These are phyloP conservation scores for Dynastes maya DNA, from an alignment of 2,888 invertebrate genomes.

Conservation along the genomic window DNA sequence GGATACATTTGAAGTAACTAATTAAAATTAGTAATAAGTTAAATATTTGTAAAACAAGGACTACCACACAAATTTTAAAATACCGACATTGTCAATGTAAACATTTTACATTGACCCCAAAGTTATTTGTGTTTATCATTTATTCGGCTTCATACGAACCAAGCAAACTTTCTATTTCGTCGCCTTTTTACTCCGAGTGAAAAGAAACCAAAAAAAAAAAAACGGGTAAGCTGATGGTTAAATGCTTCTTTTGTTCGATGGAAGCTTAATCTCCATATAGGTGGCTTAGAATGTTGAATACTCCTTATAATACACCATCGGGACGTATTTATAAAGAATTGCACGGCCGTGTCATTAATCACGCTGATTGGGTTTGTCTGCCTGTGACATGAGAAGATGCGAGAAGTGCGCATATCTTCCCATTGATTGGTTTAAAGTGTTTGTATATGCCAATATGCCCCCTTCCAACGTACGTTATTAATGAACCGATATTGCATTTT, in stretches of 20 bases:
- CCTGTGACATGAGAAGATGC: slow-evolving; percentile 58
- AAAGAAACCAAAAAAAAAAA: not conserved
- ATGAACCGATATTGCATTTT: slow-evolving; percentile 62
- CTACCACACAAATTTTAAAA: too few species aligned
- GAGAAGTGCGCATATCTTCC: slow-evolving; percentile 57
- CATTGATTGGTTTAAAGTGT: slow-evolving; percentile 60
- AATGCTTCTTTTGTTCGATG: slow-evolving; percentile 27
- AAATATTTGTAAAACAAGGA: too few species aligned
- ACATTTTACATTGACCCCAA: too few species aligned
- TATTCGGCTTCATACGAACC: too few species aligned
- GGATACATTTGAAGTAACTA: too few species aligned
- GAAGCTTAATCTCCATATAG: slow-evolving; percentile 46
- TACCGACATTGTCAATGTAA: too few species aligned
- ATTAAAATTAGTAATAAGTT: too few species aligned
- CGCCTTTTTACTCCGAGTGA: too few species aligned
- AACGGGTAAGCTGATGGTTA: not conserved
- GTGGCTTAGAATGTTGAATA: slow-evolving; percentile 48
- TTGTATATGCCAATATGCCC: slow-evolving; percentile 59
- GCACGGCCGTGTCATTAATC: slow-evolving; percentile 57
- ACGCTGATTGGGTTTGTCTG: slow-evolving; percentile 60
- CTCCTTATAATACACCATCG: not conserved
- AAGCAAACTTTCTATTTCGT: too few species aligned
- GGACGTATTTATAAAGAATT: slow-evolving; percentile 52
- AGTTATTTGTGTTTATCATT: too few species aligned
- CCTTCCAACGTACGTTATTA: slow-evolving; percentile 60